Conservation (phyloP, 2,888 invertebrate species). For the Colletes collaris region DNA sequence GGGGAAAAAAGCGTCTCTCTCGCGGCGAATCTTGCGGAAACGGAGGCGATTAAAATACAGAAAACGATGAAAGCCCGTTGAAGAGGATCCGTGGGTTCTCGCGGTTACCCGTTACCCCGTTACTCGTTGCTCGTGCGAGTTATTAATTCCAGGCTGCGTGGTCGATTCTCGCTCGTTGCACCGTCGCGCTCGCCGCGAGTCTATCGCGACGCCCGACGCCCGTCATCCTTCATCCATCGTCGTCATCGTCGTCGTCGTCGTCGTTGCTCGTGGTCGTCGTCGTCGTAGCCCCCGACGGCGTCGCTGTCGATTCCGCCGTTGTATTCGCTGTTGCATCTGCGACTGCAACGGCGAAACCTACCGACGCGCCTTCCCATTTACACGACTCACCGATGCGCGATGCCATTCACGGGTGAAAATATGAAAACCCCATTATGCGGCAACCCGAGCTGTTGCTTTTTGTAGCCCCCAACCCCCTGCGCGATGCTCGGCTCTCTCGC, state of each 20-base stretch:
- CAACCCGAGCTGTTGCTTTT: constrained; percentile 61
- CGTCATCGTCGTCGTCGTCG: neutral
- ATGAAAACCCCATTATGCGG: constrained; percentile 75
- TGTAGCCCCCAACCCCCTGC: constrained; percentile 18
- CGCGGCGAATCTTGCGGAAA: constrained; percentile 34
- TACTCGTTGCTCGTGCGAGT: constrained; percentile 53
- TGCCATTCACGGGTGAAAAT: constrained; percentile 77
- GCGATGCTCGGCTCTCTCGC: constrained; percentile 1
- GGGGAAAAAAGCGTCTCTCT: constrained; percentile 15
- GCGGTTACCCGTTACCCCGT: neutral
- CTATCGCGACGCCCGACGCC: neutral
- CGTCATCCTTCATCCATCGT: neutral
- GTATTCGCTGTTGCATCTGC: constrained; percentile 57
- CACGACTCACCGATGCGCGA: constrained; percentile 79
- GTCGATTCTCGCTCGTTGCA: constrained; percentile 65
- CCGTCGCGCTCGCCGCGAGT: neutral
- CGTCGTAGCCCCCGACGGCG: constrained; percentile 7
- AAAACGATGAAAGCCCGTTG: constrained; percentile 30
- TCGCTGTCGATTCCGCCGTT: constrained; percentile 51
- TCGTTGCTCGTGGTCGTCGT: neutral
- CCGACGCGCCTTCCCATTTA: constrained; percentile 73
- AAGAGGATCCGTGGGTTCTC: constrained; percentile 23
- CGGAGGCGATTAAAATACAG: constrained; percentile 40
- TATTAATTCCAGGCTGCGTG: constrained; percentile 73
- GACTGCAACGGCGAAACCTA: constrained; percentile 40